Evolutionary conservation across 2,797 vertebrate species (phyloP), one percentile per base, ranked within the genome.

Genomic region (Silurus aristotelis): DNA sequence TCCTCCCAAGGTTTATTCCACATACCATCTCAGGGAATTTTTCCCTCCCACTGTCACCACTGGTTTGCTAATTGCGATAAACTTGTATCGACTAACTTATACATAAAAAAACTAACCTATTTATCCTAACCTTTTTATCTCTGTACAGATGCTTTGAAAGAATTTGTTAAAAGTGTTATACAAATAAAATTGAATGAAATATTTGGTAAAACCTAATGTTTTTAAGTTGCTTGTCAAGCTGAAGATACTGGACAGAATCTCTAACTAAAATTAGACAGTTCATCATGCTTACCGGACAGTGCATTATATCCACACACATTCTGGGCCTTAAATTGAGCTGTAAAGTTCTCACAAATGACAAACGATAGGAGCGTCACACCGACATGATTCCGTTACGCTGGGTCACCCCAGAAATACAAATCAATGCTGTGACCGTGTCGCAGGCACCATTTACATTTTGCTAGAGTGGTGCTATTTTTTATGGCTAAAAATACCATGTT

Each of bases 371-470:
- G 77, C 19, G 68, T 79, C 82, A 68, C 46, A 63, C 61, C 10
- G 55, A 67, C 52, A n/a, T 60, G 78, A 88, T 84, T 82, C 38
- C 38, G 72, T 84, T 75, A 78, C 75, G 52, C 75, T 27, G 15
- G 86, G 87, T 84, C 84, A 84, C 84, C 61, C 70, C 4, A 61
- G 80, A 86, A 52, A 52, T 78, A 82, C 78, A 78, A 87, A 84
- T 88, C 89, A 66, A 90, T 87, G 60, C 22, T 31, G 75, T 80
- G 56, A 78, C 79, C 73, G 55, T 84, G 58, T 27, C 67, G 52
- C 27, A 64, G 55, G 71, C 64, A 15, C 25, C 75, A 87, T 90
- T 90, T 87, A 85, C 89, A 88, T 89, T 88, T 88, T 83, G 87
- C 86, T 72, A 43, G 68, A 25, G 63, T 56, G 82, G 86, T 61